Evolutionary conservation across 2,113 vertebrate species (phyloP).

Genomic region (Lutjanus erythropterus): DNA sequence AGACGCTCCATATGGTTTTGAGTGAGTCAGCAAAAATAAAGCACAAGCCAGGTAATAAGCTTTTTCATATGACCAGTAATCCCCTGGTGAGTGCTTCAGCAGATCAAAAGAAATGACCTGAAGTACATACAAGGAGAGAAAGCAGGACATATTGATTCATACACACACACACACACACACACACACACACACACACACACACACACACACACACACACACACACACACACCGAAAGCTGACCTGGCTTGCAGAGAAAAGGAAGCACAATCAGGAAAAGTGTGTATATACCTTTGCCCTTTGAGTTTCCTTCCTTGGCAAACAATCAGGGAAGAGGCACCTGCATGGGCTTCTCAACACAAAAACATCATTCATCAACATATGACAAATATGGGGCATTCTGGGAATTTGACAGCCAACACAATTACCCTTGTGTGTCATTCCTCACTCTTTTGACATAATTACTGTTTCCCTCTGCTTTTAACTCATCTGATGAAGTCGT

Average conservation of each 20-base stretch:
- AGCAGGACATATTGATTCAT: conserved; percentile 24
- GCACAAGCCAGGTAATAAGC: not conserved
- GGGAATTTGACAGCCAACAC: conserved; percentile 10
- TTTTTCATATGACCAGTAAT: not conserved
- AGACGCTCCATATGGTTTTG: not conserved
- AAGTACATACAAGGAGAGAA: conserved; percentile 9
- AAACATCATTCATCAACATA: conserved; percentile 44
- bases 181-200: not conserved
- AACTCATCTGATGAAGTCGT: not conserved
- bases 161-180: conserved; percentile 1
- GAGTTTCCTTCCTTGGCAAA: conserved; percentile 71
- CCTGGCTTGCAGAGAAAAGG: conserved; percentile 35
- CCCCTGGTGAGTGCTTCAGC: conserved; percentile 34
- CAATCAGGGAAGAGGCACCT: conserved; percentile 51
- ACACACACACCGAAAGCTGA: conserved; percentile 7
- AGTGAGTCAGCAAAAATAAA: conserved; percentile 75
- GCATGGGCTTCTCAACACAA: conserved; percentile 39
- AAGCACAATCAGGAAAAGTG: conserved; percentile 65
- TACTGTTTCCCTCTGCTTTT: not conserved
- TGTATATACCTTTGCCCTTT: conserved; percentile 43
- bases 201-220: not conserved
- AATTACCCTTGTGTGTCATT: not conserved
- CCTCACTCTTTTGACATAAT: not conserved
- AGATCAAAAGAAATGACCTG: conserved; percentile 68
- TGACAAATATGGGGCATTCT: conserved; percentile 34